These are phyloP conservation scores for Enteromius argenteus DNA, from an alignment of 2,797 vertebrate species.

Conservation along the genomic window DNA sequence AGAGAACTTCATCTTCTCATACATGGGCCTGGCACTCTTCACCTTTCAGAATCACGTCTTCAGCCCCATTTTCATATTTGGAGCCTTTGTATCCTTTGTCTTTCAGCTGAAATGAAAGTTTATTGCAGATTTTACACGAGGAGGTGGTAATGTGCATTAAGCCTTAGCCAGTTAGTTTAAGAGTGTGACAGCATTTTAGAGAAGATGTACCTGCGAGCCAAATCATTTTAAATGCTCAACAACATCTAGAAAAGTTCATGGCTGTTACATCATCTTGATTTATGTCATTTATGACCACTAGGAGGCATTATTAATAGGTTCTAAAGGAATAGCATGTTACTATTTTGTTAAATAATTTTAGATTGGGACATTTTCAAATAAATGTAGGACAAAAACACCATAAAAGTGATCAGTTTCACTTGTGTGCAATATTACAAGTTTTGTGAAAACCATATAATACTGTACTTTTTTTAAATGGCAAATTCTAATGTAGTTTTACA, in stretches of 20 bases:
- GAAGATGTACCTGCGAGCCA: background rate
- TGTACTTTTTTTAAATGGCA: background rate
- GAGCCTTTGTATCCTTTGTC: slow-evolving; percentile 95
- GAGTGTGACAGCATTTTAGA: background rate
- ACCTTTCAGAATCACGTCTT: slow-evolving; percentile 99
- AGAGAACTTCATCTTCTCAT: slow-evolving; percentile 99
- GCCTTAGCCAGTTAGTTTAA: background rate
- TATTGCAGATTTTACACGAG: background rate
- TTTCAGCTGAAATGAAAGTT: background rate
- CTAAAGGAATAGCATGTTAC: background rate
- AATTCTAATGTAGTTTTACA: background rate
- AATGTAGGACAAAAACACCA: background rate
- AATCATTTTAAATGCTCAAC: background rate
- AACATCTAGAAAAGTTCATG: background rate
- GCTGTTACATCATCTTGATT: background rate
- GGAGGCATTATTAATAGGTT: background rate
- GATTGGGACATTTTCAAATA: background rate
- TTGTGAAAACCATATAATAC: background rate
- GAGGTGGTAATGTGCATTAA: slow-evolving; percentile 4
- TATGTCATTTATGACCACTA: slow-evolving; percentile 9
- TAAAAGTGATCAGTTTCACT: background rate
- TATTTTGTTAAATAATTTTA: background rate
- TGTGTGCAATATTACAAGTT: background rate
- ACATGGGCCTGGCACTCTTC: slow-evolving; percentile 97
- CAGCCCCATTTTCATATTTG: slow-evolving; percentile 93